Evolutionary conservation across 2,113 vertebrate genomes (phyloP).

Genomic region (Chrysochloris asiatica): DNA sequence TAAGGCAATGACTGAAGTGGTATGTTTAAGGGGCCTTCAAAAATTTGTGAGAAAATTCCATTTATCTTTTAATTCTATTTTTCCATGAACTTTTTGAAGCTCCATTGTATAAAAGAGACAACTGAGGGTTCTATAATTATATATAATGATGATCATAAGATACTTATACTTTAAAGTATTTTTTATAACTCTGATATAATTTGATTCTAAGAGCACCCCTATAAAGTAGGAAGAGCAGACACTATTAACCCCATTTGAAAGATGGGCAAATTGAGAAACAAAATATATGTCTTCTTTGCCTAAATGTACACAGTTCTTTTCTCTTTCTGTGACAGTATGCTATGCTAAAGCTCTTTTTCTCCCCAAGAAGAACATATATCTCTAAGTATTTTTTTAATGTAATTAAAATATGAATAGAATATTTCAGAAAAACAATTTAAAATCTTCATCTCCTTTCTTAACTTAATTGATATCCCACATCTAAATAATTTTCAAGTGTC

Average conservation of each 20-base stretch:
- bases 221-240: neutral
- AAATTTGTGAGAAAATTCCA: too few species aligned
- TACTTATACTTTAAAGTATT: neutral
- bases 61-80: too few species aligned
- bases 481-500: neutral
- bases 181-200: conserved; percentile 17
- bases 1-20: too few species aligned
- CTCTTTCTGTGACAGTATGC: neutral
- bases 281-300: neutral
- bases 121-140: neutral
- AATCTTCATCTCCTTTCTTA: neutral
- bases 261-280: neutral
- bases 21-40: too few species aligned
- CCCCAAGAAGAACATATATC: neutral
- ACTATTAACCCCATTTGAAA: neutral
- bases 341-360: neutral
- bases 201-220: neutral
- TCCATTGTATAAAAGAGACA: neutral
- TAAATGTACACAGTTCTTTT: neutral
- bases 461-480: neutral
- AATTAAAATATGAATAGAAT: neutral
- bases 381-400: neutral
- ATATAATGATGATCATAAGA: neutral
- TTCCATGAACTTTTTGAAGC: too few species aligned
- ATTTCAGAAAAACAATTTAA: neutral